These are phyloP conservation scores for Brienomyrus longianalis DNA, from an alignment of 2,113 vertebrate genomes.

Conservation along the genomic window DNA sequence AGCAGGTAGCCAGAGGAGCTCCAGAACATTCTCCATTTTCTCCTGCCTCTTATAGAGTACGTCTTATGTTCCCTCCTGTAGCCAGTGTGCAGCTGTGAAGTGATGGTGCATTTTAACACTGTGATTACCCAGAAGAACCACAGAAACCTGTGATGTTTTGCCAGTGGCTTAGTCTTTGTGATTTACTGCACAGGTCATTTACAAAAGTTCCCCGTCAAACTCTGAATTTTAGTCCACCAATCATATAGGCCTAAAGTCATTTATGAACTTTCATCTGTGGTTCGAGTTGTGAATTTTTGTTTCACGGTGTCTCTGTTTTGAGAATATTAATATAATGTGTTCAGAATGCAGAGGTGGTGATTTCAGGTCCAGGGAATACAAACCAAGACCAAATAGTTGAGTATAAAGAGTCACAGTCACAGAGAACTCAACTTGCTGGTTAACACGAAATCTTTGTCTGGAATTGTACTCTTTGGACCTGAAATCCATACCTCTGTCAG, in stretches of 20 bases:
- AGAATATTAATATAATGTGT: neutral
- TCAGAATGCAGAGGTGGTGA: neutral
- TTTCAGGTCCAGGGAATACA: too few relatives aligned
- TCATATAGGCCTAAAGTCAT: neutral
- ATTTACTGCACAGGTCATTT: slow-evolving; percentile 61
- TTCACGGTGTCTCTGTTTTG: neutral
- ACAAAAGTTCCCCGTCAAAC: neutral
- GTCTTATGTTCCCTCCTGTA: neutral
- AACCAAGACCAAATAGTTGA: too few relatives aligned
- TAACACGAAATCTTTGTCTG: too few relatives aligned
- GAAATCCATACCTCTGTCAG: neutral
- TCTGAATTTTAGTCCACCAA: neutral
- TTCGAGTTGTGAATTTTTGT: neutral
- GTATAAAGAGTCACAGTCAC: too few relatives aligned
- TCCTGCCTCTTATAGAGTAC: neutral
- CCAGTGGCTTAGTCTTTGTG: slow-evolving; percentile 35
- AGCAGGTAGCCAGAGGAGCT: slow-evolving; percentile 66
- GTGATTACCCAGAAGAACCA: neutral
- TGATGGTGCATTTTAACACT: neutral
- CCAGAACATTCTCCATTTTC: slow-evolving; percentile 37
- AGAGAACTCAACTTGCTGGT: too few relatives aligned
- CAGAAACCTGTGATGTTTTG: neutral
- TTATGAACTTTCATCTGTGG: neutral
- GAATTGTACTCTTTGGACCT: too few relatives aligned
- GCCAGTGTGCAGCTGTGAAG: slow-evolving; percentile 2